phyloP scores from a whole-genome alignment of 2,888 invertebrate genomes.

The Nymphalis c-album region DNA sequence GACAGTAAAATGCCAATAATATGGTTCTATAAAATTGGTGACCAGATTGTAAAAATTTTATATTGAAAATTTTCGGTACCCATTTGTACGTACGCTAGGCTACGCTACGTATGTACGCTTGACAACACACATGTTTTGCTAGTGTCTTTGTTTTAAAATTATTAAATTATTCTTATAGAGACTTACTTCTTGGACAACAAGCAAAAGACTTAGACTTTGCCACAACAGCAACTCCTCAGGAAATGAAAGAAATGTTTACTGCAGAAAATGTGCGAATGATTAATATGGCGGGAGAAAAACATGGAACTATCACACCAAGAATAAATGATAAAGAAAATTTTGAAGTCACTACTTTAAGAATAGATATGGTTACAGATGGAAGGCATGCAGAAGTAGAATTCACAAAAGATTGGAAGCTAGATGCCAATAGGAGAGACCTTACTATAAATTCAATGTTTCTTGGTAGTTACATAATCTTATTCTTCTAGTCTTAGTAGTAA shows the following conservation, averaged over 20 bases:
- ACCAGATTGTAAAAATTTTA: too few species aligned
- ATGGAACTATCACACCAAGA: constrained; percentile 97
- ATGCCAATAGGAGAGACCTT: constrained; percentile 96
- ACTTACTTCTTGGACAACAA: constrained; percentile 87
- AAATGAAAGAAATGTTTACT: constrained; percentile 97
- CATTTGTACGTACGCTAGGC: too few species aligned
- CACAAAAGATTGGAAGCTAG: constrained; percentile 95
- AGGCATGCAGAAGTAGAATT: constrained; percentile 97
- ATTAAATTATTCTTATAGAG: constrained; percentile 68
- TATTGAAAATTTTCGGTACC: too few species aligned
- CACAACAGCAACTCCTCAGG: constrained; percentile 95
- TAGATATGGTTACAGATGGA: constrained; percentile 96
- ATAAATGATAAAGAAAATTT: constrained; percentile 97
- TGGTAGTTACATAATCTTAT: constrained; percentile 67
- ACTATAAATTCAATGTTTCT: constrained; percentile 99
- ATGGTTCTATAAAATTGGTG: too few species aligned
- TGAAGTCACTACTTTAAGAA: constrained; percentile 95
- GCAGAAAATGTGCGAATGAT: constrained; percentile 93
- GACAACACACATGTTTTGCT: too few species aligned
- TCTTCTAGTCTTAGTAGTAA: neutral
- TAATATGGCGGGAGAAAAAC: constrained; percentile 94
- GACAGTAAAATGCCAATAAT: too few species aligned
- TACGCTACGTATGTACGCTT: too few species aligned
- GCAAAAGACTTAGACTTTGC: constrained; percentile 99
- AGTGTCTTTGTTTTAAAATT: too few species aligned